Percentiles rank a stretch among this genome's conserved stretches.
phyloP scores from a whole-genome alignment of 2,888 invertebrate species.

The Ectemnius continuus region DNA sequence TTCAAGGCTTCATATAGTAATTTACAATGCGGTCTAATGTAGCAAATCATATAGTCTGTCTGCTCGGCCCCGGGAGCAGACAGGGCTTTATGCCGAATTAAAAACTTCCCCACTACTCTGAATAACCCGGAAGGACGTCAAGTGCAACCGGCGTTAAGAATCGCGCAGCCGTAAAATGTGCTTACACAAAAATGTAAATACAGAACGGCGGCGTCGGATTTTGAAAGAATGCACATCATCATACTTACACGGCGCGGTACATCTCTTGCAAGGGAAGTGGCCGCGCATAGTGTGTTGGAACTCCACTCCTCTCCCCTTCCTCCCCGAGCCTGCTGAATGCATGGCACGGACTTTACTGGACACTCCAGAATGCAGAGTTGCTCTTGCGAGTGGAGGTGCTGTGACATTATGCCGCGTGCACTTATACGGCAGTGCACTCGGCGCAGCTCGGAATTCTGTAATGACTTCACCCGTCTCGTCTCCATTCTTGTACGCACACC shows the following conservation, averaged over 20 bases:
- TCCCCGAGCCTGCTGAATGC: slow-evolving; percentile 36
- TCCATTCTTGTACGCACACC: slow-evolving; percentile 51
- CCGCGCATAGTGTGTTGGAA: too few species aligned
- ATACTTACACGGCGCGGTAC: slow-evolving; percentile 18
- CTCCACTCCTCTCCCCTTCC: too few species aligned
- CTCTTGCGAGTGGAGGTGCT: slow-evolving; percentile 29
- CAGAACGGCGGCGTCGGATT: slow-evolving; percentile 17
- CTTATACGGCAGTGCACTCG: slow-evolving; percentile 42
- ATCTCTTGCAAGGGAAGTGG: slow-evolving; percentile 19
- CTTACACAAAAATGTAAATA: too few species aligned
- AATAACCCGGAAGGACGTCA: too few species aligned
- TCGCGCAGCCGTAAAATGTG: too few species aligned
- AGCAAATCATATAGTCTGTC: too few species aligned
- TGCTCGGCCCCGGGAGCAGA: too few species aligned
- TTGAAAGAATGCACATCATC: slow-evolving; percentile 30
- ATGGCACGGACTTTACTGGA: slow-evolving; percentile 44
- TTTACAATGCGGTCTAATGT: too few species aligned
- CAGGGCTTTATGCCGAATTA: too few species aligned
- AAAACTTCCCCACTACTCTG: too few species aligned
- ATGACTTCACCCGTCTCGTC: slow-evolving; percentile 63
- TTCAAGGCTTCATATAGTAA: too few species aligned
- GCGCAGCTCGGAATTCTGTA: slow-evolving; percentile 58
- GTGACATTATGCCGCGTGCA: slow-evolving; percentile 53
- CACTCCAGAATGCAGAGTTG: slow-evolving; percentile 59
- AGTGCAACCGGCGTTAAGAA: too few species aligned